phyloP scores from a whole-genome alignment of 2,113 vertebrate species.

The Halichoerus grypus region DNA sequence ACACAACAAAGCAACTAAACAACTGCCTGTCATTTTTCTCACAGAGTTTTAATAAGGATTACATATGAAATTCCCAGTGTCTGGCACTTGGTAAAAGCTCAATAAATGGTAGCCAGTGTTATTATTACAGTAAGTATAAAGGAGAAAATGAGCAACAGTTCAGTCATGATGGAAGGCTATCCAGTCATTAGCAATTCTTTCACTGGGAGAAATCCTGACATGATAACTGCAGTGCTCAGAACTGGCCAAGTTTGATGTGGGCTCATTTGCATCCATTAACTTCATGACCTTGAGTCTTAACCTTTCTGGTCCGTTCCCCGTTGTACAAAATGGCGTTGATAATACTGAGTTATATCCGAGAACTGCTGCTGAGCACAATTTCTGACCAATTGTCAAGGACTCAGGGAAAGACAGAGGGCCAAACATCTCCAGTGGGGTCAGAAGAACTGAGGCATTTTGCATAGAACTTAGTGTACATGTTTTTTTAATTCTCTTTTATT shows the following conservation, averaged over 20 bases:
- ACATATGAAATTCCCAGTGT: neutral
- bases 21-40: neutral
- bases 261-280: neutral
- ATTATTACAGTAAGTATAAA: neutral
- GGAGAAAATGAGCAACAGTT: neutral
- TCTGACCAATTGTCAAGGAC: neutral
- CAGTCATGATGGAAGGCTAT: neutral
- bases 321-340: neutral
- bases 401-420: neutral
- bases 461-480: neutral
- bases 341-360: neutral
- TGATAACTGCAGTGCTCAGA: neutral
- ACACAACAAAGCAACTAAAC: neutral
- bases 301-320: neutral
- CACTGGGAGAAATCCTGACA: neutral
- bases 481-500: neutral
- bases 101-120: neutral
- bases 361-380: neutral
- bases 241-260: neutral
- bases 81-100: neutral
- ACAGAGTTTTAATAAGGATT: neutral
- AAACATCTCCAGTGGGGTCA: neutral
- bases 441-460: neutral
- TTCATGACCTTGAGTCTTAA: slow-evolving; percentile 15
- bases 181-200: neutral